These are phyloP conservation scores for Thunnus maccoyii DNA, from an alignment of 2,113 vertebrate genomes.

Conservation along the genomic window DNA sequence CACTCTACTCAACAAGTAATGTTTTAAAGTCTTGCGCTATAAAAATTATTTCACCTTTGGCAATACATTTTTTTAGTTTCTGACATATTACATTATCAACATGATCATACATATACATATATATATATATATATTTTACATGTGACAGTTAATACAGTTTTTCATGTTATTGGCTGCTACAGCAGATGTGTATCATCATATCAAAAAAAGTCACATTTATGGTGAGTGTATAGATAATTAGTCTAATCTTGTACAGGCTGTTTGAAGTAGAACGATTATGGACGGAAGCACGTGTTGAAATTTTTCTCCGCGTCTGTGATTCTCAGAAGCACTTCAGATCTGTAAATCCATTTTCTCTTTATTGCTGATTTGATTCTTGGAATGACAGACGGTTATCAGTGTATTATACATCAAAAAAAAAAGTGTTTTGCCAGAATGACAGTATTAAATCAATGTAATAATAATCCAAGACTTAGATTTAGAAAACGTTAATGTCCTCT, in stretches of 20 bases:
- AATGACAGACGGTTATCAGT: not conserved
- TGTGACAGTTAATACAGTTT: not conserved
- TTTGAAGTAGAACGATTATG: conserved; percentile 13
- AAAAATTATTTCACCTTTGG: not conserved
- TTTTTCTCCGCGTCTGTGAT: not conserved
- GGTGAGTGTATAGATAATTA: not conserved
- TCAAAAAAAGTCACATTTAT: not conserved
- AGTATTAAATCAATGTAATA: conserved; percentile 5
- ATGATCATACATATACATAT: not conserved
- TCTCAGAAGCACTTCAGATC: conserved; percentile 6
- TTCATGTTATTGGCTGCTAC: conserved; percentile 21
- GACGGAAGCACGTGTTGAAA: not conserved
- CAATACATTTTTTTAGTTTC: not conserved
- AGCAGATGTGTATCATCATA: not conserved
- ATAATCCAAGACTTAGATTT: not conserved
- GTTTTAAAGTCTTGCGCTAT: not conserved
- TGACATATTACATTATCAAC: no score
- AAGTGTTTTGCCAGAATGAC: not conserved
- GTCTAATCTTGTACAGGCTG: not conserved
- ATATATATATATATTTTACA: not conserved
- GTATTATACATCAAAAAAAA: not conserved
- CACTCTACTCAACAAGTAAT: no score
- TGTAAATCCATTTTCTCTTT: not conserved
- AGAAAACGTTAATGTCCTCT: no score
- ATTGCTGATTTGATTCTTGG: no score